phyloP scores from a whole-genome alignment of 2,888 invertebrate species.

The Drosophila diplacantha region DNA sequence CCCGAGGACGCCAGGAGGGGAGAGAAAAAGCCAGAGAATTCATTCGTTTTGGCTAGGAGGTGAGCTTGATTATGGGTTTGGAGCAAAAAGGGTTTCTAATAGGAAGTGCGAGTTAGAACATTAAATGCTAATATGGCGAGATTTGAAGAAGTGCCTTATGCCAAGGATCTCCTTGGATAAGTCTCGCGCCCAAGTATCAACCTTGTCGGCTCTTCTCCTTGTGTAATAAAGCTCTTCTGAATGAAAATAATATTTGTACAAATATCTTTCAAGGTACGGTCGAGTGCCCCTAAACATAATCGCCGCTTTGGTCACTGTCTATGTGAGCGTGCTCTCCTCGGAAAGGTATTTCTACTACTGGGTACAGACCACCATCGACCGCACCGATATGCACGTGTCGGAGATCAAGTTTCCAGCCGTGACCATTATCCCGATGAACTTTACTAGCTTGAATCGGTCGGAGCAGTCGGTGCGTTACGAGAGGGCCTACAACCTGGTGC shows the following conservation, averaged over 20 bases:
- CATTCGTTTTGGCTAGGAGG: constrained; percentile 36
- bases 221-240: not conserved
- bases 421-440: constrained; percentile 60
- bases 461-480: not conserved
- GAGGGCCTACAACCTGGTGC: constrained; percentile 39
- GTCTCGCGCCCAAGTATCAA: too few relatives aligned
- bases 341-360: constrained; percentile 64
- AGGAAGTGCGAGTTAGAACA: not conserved
- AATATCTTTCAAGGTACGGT: constrained; percentile 25
- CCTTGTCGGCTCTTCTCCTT: too few relatives aligned
- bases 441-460: not conserved
- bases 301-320: constrained; percentile 48
- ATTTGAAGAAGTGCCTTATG: not conserved
- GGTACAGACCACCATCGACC: constrained; percentile 71
- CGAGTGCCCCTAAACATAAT: constrained; percentile 44
- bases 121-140: not conserved
- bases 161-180: not conserved
- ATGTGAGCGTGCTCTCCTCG: constrained; percentile 60
- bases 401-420: constrained; percentile 68
- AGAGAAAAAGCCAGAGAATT: not conserved
- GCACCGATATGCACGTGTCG: constrained; percentile 71
- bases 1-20: constrained; percentile 4
- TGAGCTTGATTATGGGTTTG: constrained; percentile 18
- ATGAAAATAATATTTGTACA: too few relatives aligned
- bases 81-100: not conserved